Percentiles rank a stretch among this genome's conserved stretches.
phyloP scores from a whole-genome alignment of 2,797 vertebrate species.

The Falco biarmicus region DNA sequence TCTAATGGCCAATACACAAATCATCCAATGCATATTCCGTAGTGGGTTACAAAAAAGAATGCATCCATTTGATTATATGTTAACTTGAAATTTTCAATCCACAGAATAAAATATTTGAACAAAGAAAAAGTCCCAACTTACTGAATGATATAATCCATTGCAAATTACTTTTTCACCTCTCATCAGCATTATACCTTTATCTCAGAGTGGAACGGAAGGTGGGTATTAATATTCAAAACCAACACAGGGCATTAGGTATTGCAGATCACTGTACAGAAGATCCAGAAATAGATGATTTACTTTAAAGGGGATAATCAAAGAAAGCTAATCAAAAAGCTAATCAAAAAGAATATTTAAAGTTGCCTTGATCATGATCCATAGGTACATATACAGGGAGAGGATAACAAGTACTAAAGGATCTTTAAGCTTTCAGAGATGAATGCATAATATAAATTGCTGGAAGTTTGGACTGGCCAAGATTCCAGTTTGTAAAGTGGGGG shows the following conservation, averaged over 20 bases:
- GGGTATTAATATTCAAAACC: constrained; percentile 53
- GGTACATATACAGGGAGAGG: neutral
- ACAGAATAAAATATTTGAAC: constrained; percentile 33
- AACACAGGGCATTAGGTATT: constrained; percentile 17
- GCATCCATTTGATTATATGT: neutral
- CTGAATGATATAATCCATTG: constrained; percentile 27
- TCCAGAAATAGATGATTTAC: constrained; percentile 58
- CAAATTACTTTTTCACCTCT: constrained; percentile 46
- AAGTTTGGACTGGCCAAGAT: neutral
- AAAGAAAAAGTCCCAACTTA: neutral
- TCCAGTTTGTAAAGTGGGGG: neutral
- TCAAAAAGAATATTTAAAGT: constrained; percentile 57
- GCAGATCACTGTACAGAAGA: constrained; percentile 4
- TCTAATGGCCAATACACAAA: neutral
- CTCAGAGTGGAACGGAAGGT: constrained; percentile 13
- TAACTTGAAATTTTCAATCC: constrained; percentile 32
- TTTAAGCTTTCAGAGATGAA: neutral
- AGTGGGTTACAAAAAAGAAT: neutral
- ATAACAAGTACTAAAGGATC: neutral
- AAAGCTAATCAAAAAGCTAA: constrained; percentile 65
- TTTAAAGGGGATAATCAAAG: constrained; percentile 60
- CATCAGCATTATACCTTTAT: constrained; percentile 7
- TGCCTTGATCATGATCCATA: constrained; percentile 43
- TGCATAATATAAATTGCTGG: neutral
- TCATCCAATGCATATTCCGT: neutral